Conservation (phyloP, 2,888 invertebrate genomes). For the Archips crataeganus region DNA sequence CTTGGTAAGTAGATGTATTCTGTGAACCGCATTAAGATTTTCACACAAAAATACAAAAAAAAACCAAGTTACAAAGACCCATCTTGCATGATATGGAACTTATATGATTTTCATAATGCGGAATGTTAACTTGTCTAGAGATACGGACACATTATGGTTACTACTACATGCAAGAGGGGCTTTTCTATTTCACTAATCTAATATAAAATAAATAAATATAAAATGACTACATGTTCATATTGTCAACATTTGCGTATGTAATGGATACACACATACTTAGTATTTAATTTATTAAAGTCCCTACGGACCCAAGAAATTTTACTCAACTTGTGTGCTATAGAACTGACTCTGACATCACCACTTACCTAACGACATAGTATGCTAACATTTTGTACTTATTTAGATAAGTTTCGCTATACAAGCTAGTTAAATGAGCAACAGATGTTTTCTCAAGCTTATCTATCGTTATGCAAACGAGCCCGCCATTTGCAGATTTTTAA, state of each 20-base stretch:
- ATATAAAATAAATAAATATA: too few relatives aligned
- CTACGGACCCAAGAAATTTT: background rate
- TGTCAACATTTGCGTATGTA: background rate
- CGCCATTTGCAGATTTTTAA: constrained; percentile 61
- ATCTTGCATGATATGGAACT: too few relatives aligned
- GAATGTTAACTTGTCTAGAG: too few relatives aligned
- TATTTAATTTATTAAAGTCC: constrained; percentile 6
- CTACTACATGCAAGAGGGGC: too few relatives aligned
- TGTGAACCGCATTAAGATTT: too few relatives aligned
- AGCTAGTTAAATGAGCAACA: constrained; percentile 18
- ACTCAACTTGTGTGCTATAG: background rate
- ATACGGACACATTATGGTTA: too few relatives aligned
- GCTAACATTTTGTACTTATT: background rate
- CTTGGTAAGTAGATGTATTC: too few relatives aligned
- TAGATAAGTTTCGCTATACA: background rate
- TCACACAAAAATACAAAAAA: too few relatives aligned
- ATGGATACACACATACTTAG: background rate
- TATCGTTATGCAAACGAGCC: constrained; percentile 60
- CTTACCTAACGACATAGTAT: constrained; percentile 18
- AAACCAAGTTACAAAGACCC: too few relatives aligned
- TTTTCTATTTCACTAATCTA: too few relatives aligned
- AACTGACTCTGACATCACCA: constrained; percentile 13
- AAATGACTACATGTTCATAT: too few relatives aligned
- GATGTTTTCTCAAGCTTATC: constrained; percentile 68
- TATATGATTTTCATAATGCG: too few relatives aligned